Percentiles rank a stretch among this genome's conserved stretches.
Conservation (phyloP, 2,888 invertebrate species). For the Dryocosmus kuriphilus region DNA sequence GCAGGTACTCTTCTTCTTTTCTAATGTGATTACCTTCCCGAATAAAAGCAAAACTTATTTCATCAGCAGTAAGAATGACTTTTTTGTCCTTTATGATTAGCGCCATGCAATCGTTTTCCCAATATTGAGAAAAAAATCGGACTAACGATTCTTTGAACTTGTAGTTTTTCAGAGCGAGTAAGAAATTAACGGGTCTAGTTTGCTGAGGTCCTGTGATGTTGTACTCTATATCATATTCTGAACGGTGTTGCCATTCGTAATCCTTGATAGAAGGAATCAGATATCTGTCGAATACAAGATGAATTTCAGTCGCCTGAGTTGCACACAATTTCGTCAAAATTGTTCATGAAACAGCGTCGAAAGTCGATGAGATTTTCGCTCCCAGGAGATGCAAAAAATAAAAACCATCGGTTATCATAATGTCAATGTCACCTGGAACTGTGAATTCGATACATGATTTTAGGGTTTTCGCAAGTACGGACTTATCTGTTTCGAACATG, state of each 20-base stretch:
- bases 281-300: conserved; percentile 67
- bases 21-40: no score
- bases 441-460: no score
- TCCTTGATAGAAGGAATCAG: conserved; percentile 51
- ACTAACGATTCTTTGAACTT: no score
- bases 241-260: conserved; percentile 43
- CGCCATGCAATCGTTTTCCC: no score
- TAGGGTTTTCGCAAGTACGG: no score
- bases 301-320: conserved; percentile 59
- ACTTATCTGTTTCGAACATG: no score
- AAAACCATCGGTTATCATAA: conserved; percentile 50
- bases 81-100: conserved; percentile 35
- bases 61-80: conserved; percentile 1
- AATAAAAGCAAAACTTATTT: neutral
- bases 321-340: conserved; percentile 63
- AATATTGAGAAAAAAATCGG: no score
- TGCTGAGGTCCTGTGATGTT: conserved; percentile 16
- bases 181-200: conserved; percentile 12
- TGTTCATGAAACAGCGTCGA: conserved; percentile 63
- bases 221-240: conserved; percentile 23
- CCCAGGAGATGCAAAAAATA: conserved; percentile 59
- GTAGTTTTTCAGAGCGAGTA: conserved; percentile 10
- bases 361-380: conserved; percentile 61
- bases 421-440: neutral
- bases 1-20: no score